phyloP scores from a whole-genome alignment of 2,113 vertebrate species.

The Bubalus kerabau region DNA sequence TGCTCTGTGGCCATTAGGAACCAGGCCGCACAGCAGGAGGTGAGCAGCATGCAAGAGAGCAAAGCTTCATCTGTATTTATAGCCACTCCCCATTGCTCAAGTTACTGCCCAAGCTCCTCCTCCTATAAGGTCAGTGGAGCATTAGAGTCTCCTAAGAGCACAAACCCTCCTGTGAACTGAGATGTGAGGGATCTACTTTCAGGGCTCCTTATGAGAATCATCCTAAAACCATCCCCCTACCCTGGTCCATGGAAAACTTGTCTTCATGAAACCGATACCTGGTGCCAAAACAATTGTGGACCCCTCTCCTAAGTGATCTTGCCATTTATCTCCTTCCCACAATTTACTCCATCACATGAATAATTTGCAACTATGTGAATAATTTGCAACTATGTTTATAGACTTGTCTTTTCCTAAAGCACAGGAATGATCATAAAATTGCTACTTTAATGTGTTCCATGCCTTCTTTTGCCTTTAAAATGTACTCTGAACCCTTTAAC shows the following conservation, averaged over 20 bases:
- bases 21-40: background rate
- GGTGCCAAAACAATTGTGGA: no score
- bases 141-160: background rate
- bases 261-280: no score
- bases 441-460: background rate
- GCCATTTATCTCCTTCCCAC: background rate
- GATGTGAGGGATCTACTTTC: background rate
- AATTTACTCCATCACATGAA: background rate
- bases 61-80: background rate
- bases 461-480: background rate
- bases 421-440: background rate
- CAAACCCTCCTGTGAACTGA: background rate
- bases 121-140: fast-evolving
- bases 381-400: background rate
- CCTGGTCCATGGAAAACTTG: background rate
- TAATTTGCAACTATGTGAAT: background rate
- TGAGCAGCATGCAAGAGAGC: background rate
- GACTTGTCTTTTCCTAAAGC: background rate
- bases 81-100: background rate
- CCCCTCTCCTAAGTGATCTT: background rate
- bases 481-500: background rate
- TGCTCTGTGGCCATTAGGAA: background rate
- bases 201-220: background rate
- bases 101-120: background rate
- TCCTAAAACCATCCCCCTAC: background rate